These are phyloP conservation scores for Andrena bicolor DNA, from an alignment of 2,888 invertebrate genomes.

Conservation along the genomic window DNA sequence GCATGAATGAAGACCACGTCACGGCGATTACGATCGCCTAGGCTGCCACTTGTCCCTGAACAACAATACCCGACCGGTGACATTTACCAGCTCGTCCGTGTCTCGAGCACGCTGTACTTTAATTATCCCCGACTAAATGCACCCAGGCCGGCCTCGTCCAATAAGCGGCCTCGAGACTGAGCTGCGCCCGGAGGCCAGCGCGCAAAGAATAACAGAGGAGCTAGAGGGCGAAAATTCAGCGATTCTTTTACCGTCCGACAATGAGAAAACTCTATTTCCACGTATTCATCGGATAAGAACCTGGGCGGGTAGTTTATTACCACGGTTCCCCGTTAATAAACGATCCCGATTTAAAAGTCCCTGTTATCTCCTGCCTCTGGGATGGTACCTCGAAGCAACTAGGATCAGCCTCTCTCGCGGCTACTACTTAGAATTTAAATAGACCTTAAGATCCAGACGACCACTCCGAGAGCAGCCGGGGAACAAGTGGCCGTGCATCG, in stretches of 20 bases:
- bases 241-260: slow-evolving; percentile 15
- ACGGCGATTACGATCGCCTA: slow-evolving; percentile 50
- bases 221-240: slow-evolving; percentile 33
- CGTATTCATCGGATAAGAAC: slow-evolving; percentile 56
- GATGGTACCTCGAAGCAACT: background rate
- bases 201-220: slow-evolving; percentile 26
- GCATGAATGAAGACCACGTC: slow-evolving; percentile 63
- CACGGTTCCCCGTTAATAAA: slow-evolving; percentile 46
- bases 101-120: slow-evolving; percentile 60
- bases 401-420: slow-evolving; percentile 10
- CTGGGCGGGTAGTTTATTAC: slow-evolving; percentile 44
- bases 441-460: slow-evolving; percentile 18
- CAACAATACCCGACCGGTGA: slow-evolving; percentile 59
- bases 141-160: slow-evolving; percentile 28
- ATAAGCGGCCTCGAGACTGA: background rate
- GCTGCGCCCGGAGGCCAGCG: background rate
- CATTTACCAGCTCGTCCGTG: slow-evolving; percentile 55
- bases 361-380: slow-evolving; percentile 37
- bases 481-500: background rate
- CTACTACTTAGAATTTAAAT: slow-evolving; percentile 61
- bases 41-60: slow-evolving; percentile 49
- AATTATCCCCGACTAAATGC: slow-evolving; percentile 62
- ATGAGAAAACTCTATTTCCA: slow-evolving; percentile 39
- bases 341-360: slow-evolving; percentile 61
- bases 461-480: background rate